Evolutionary conservation across 2,113 vertebrate genomes (phyloP).

Genomic region (Corythaeola cristata): DNA sequence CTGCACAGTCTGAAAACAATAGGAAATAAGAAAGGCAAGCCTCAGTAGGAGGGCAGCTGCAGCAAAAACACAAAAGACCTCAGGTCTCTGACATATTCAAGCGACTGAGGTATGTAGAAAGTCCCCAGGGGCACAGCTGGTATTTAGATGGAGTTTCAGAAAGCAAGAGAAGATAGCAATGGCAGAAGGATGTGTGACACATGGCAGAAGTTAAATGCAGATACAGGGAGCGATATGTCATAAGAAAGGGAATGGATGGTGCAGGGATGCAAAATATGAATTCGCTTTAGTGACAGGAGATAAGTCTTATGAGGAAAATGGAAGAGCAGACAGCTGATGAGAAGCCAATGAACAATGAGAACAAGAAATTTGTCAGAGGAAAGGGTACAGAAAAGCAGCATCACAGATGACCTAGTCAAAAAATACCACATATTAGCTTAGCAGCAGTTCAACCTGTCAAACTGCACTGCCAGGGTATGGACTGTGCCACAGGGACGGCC

Average conservation of each 20-base stretch:
- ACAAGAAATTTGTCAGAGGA: neutral
- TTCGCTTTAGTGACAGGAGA: neutral
- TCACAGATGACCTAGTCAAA: neutral
- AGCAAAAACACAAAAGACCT: neutral
- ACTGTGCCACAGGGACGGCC: neutral
- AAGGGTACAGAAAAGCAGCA: neutral
- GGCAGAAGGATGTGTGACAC: neutral
- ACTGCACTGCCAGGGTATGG: neutral
- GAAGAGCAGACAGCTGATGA: neutral
- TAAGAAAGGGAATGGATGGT: neutral
- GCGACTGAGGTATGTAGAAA: fast-evolving
- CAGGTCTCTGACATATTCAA: neutral
- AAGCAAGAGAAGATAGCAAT: neutral
- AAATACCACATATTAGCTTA: neutral
- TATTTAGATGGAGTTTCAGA: neutral
- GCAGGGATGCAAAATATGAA: neutral
- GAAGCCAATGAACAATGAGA: neutral
- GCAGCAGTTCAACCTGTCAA: neutral
- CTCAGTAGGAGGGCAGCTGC: neutral
- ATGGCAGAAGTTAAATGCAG: neutral
- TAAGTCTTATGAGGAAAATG: neutral
- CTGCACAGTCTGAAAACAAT: neutral
- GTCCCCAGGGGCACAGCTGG: neutral
- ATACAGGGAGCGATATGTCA: neutral
- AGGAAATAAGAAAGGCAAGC: neutral